Base-by-base conservation (phyloP, 2,888 invertebrate genomes). In the Parnassius apollo region DNA sequence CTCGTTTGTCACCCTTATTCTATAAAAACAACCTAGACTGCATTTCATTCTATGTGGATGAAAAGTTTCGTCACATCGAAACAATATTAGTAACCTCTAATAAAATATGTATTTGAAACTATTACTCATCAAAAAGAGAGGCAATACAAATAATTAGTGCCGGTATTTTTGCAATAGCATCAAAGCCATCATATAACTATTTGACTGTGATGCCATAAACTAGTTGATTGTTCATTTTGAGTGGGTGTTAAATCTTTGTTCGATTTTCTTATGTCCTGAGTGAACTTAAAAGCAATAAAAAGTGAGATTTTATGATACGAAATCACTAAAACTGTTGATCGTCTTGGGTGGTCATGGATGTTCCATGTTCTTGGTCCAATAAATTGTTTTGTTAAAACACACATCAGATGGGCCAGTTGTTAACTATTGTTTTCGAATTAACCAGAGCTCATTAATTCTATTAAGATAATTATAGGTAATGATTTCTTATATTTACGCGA, bases 281-380 rank as follows among this genome's bases (percentile, higher is more conserved):
- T 76, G 78, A 75, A 76, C 78, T 75, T 74, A 75, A 75, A 75
- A 72, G 78, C 79, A 85, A 89, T 89, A 90, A 89, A 88, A 88
- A 84, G 80, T 73, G 71, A 86, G 91, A 90, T 91, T 90, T 91
- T 91, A 89, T 79, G 88, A 90, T 91, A 88, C 78, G 75, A 74
- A 78, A 81, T 85, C 81, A 82, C 77, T 76, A 77, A 83, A 82
- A 86, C 83, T 87, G 88, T 85, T 89, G 87, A 88, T 83, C 90
- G 76, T 82, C 89, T 85, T 91, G 90, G 91, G 90, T 91, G 90
- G 91, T 75, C 89, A 78, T 78, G 76, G 76, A 81, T 81, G 80
- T 71, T 74, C 73, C 75, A 74, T 68, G 68, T 75, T 76, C 80
- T 53, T 81, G 78, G 81, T 83, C 80, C 84, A 83, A 85, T 87